phyloP scores from a whole-genome alignment of 2,888 invertebrate species.

The Hypolimnas misippus region DNA sequence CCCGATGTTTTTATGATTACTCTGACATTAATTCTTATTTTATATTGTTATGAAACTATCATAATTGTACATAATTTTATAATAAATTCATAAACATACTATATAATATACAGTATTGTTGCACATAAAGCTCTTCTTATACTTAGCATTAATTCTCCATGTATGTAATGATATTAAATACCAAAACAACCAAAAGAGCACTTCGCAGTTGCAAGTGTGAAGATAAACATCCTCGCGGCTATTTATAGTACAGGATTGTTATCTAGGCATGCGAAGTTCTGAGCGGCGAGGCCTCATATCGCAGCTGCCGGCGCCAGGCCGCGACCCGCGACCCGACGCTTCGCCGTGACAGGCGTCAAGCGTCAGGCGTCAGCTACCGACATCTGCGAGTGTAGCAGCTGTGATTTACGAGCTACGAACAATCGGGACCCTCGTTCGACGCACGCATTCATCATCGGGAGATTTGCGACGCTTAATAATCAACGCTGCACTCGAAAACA shows the following conservation, averaged over 20 bases:
- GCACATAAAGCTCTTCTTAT: too few species aligned
- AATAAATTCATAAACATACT: too few species aligned
- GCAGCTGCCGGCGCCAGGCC: slow-evolving; percentile 18
- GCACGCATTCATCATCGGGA: slow-evolving; percentile 12
- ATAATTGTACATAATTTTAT: too few species aligned
- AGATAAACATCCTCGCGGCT: slow-evolving; percentile 3
- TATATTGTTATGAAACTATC: too few species aligned
- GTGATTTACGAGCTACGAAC: slow-evolving; percentile 19
- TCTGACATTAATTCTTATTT: too few species aligned
- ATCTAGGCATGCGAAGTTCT: slow-evolving; percentile 16
- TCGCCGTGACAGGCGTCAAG: too few species aligned
- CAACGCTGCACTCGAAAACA: slow-evolving; percentile 6
- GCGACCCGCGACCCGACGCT: slow-evolving; percentile 14
- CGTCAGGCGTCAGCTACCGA: slow-evolving; percentile 18
- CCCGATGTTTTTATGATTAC: too few species aligned
- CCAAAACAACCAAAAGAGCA: not conserved
- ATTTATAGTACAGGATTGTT: slow-evolving; percentile 20
- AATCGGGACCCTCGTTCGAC: slow-evolving; percentile 3
- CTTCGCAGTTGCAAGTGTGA: not conserved
- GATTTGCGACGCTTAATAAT: slow-evolving; percentile 15
- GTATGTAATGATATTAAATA: not conserved
- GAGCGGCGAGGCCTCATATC: too few species aligned
- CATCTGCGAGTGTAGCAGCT: slow-evolving; percentile 22
- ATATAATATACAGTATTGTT: too few species aligned
- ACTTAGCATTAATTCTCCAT: too few species aligned